Conservation (phyloP, 2,113 vertebrate species). For the Pandion haliaetus region DNA sequence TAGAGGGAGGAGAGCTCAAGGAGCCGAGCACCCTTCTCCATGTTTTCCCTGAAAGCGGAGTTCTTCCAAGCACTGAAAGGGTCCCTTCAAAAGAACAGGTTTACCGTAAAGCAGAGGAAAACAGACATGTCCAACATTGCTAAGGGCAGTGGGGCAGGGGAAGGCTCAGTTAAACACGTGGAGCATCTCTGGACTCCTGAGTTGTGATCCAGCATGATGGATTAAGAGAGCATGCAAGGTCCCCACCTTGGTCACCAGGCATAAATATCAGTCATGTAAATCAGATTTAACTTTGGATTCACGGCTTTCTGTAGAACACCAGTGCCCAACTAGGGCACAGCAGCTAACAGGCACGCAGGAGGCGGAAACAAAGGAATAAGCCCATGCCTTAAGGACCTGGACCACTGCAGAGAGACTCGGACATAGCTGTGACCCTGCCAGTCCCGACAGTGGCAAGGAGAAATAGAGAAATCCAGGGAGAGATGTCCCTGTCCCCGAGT, state of each 20-base stretch:
- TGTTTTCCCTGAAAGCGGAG: not conserved
- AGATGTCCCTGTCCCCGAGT: accelerated
- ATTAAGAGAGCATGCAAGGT: not conserved
- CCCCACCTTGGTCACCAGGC: not conserved
- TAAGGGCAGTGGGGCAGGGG: no score
- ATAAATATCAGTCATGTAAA: not conserved
- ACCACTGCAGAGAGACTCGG: not conserved
- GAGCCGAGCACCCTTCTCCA: not conserved
- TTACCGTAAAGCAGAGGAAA: not conserved
- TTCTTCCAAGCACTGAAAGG: not conserved
- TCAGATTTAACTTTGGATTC: not conserved
- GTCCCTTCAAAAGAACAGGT: no score
- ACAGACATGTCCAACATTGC: not conserved
- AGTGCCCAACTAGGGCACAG: not conserved
- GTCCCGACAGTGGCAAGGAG: not conserved
- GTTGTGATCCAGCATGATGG: not conserved
- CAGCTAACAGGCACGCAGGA: not conserved
- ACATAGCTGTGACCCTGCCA: not conserved
- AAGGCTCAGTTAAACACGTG: not conserved
- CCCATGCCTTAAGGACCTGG: not conserved
- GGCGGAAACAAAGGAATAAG: accelerated
- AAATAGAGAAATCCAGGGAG: not conserved
- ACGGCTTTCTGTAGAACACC: not conserved
- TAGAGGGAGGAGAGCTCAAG: not conserved
- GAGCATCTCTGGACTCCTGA: not conserved